Percentiles rank a stretch among this genome's conserved stretches.
These are phyloP conservation scores for Torymus aiolomorphi DNA, from an alignment of 2,888 invertebrate genomes.

Conservation along the genomic window DNA sequence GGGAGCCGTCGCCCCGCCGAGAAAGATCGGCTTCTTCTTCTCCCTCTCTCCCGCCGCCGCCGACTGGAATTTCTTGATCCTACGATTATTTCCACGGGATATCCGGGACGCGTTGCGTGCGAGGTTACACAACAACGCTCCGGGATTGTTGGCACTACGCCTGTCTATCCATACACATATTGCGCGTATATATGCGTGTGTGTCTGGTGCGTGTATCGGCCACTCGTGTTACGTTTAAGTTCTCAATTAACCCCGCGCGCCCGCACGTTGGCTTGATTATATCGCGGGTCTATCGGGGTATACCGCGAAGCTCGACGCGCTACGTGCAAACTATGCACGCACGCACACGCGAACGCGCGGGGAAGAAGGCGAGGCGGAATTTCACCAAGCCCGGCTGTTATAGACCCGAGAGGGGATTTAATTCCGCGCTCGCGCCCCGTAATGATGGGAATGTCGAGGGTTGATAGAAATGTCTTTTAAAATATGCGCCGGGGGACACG, in stretches of 20 bases:
- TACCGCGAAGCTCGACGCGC: too few relatives aligned
- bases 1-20: background rate
- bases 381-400: conserved; percentile 12
- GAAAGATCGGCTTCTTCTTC: background rate
- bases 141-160: too few relatives aligned
- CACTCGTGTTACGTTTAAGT: conserved; percentile 53
- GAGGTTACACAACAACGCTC: conserved; percentile 42
- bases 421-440: conserved; percentile 1
- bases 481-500: conserved; percentile 7
- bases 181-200: too few relatives aligned
- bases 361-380: conserved; percentile 20
- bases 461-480: conserved; percentile 46
- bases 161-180: too few relatives aligned
- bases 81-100: conserved; percentile 70
- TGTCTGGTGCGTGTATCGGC: background rate
- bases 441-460: conserved; percentile 33
- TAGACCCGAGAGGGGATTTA: conserved; percentile 19
- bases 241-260: conserved; percentile 50
- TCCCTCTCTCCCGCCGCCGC: background rate
- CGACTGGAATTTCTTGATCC: conserved; percentile 65
- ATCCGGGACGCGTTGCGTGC: conserved; percentile 68
- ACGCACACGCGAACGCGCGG: too few relatives aligned
- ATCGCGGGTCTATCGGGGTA: conserved; percentile 33
- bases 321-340: too few relatives aligned
- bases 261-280: conserved; percentile 50